Evolutionary conservation across 2,797 vertebrate genomes (phyloP).

Genomic region (Astyanax mexicanus): DNA sequence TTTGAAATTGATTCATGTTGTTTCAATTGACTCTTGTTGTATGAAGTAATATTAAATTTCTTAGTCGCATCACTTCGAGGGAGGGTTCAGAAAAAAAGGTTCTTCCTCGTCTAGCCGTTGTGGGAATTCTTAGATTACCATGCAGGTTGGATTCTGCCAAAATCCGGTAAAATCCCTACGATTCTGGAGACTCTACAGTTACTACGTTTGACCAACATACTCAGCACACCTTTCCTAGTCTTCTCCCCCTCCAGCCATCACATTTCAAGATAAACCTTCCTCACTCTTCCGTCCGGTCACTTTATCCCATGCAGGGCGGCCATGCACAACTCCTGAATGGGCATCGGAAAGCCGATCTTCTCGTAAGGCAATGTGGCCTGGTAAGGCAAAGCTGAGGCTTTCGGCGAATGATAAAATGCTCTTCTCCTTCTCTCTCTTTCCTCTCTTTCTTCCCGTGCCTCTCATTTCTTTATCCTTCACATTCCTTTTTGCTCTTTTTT

Average conservation of each 20-base stretch:
- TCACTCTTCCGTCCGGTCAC: slow-evolving; percentile 71
- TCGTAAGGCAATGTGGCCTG: slow-evolving; percentile 21
- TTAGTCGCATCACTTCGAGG: not conserved
- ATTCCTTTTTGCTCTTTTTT: slow-evolving; percentile 73
- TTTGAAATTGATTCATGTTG: too few species aligned
- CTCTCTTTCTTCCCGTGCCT: slow-evolving; percentile 58
- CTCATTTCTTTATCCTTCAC: slow-evolving; percentile 70
- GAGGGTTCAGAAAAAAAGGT: too few species aligned
- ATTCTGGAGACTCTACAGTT: slow-evolving; percentile 66
- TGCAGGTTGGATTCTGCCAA: not conserved
- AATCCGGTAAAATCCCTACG: slow-evolving; percentile 28
- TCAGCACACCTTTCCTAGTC: slow-evolving; percentile 55
- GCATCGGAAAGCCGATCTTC: slow-evolving; percentile 74
- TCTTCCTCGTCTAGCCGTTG: not conserved
- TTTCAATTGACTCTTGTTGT: too few species aligned
- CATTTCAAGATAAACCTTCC: slow-evolving; percentile 74
- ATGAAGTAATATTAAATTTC: not conserved
- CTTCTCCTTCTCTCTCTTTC: slow-evolving; percentile 62
- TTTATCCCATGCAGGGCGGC: slow-evolving; percentile 59
- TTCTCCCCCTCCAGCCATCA: slow-evolving; percentile 57
- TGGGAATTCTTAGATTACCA: slow-evolving; percentile 17
- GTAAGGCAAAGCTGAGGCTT: slow-evolving; percentile 6
- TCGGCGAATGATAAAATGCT: slow-evolving; percentile 21
- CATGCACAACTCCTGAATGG: slow-evolving; percentile 65
- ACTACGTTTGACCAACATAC: slow-evolving; percentile 63